These are phyloP conservation scores for Sylvilagus floridanus DNA, from an alignment of 2,797 vertebrate genomes.

Conservation along the genomic window DNA sequence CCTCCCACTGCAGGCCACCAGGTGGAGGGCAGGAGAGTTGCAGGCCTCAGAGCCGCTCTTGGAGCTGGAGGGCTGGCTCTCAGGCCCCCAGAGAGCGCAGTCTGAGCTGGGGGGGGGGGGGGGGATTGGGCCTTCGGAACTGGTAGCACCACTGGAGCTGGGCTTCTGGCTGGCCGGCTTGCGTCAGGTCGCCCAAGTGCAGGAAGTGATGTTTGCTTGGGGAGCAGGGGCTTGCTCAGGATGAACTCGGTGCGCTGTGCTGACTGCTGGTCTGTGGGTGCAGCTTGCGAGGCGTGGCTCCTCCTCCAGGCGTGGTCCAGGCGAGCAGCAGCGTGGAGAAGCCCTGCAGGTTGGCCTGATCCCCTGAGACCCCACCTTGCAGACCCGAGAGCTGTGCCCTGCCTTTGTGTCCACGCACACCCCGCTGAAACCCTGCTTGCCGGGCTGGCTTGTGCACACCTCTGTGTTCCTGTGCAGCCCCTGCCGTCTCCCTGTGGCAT, in stretches of 20 bases:
- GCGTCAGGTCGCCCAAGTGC: neutral
- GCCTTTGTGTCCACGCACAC: no score
- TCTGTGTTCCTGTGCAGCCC: no score
- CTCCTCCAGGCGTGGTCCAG: neutral
- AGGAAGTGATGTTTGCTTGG: neutral
- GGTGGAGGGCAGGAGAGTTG: slow-evolving; percentile 71
- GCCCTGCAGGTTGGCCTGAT: no score
- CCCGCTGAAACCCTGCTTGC: no score
- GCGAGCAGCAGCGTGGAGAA: neutral
- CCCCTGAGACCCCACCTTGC: no score
- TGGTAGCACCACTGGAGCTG: neutral
- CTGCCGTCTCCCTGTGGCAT: no score
- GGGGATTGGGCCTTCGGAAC: neutral
- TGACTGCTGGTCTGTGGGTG: neutral
- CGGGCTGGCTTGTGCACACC: no score
- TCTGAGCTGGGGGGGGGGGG: neutral
- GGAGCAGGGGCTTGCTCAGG: neutral
- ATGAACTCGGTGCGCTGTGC: neutral
- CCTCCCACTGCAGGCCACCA: slow-evolving; percentile 59
- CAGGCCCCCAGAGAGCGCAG: neutral
- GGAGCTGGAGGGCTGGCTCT: neutral
- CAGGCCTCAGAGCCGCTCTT: slow-evolving; percentile 62
- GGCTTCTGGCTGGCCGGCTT: neutral
- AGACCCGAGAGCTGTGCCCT: no score
- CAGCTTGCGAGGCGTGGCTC: neutral